These are phyloP conservation scores for Xiphophorus couchianus DNA, from an alignment of 2,113 vertebrate genomes.

Conservation along the genomic window DNA sequence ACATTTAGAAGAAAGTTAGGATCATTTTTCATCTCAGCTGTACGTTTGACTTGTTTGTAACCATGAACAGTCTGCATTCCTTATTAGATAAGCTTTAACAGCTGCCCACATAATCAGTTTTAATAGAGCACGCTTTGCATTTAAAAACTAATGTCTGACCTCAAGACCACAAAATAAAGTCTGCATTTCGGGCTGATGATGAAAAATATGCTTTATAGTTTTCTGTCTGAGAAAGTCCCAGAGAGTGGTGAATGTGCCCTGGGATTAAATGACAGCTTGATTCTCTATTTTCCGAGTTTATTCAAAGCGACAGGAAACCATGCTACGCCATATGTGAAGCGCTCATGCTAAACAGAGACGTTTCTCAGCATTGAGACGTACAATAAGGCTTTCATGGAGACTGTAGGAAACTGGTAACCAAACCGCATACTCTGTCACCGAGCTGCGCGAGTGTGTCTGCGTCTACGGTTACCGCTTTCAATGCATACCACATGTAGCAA, in stretches of 20 bases:
- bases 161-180: conserved; percentile 27
- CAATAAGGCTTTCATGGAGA: conserved; percentile 69
- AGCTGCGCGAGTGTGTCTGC: conserved; percentile 34
- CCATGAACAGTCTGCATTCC: conserved; percentile 19
- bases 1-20: neutral
- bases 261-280: conserved; percentile 50
- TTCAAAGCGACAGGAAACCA: conserved; percentile 51
- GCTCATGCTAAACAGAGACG: conserved; percentile 53
- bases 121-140: conserved; percentile 57
- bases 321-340: conserved; percentile 46
- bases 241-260: conserved; percentile 16
- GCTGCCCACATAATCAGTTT: conserved; percentile 49
- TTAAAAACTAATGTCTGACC: conserved; percentile 16
- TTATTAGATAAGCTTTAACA: conserved; percentile 54
- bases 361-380: conserved; percentile 54
- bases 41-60: conserved; percentile 29
- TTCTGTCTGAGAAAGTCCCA: conserved; percentile 22
- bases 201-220: conserved; percentile 33
- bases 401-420: conserved; percentile 56
- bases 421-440: conserved; percentile 68
- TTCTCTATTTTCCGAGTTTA: conserved; percentile 37
- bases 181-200: conserved; percentile 40
- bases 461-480: conserved; percentile 64
- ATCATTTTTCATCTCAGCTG: conserved; percentile 9
- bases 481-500: conserved; percentile 72